A percentile compares a stretch with the other conserved stretches of the same genome.
phyloP scores from a whole-genome alignment of 2,797 vertebrate species.

The Spinibarbus caldwelli region DNA sequence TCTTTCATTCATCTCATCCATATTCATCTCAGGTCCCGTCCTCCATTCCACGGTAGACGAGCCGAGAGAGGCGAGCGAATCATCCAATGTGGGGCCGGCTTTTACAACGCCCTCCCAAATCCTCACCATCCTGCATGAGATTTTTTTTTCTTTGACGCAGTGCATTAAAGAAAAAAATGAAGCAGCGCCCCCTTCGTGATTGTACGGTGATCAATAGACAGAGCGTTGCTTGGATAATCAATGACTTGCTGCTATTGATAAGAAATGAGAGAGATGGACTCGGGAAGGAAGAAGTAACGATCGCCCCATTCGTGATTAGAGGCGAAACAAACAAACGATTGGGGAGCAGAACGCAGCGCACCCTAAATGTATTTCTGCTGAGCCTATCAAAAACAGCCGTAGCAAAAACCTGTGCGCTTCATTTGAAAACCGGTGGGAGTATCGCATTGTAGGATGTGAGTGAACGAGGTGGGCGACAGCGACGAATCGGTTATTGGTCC shows the following conservation, averaged over 20 bases:
- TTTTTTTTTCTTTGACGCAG: conserved; percentile 78
- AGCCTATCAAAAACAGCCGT: conserved; percentile 30
- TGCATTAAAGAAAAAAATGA: conserved; percentile 66
- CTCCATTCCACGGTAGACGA: conserved; percentile 70
- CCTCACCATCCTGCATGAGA: conserved; percentile 68
- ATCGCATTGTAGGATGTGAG: conserved; percentile 42
- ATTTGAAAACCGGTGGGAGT: conserved; percentile 40
- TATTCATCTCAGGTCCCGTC: conserved; percentile 73
- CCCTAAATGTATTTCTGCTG: conserved; percentile 28
- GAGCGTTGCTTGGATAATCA: conserved; percentile 64
- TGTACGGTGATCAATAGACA: conserved; percentile 65
- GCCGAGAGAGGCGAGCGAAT: conserved; percentile 63
- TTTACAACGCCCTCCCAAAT: conserved; percentile 66
- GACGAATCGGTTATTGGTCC: conserved; percentile 55
- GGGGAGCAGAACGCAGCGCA: conserved; percentile 41
- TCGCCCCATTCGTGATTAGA: conserved; percentile 61
- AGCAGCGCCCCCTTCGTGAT: conserved; percentile 63
- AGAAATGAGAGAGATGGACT: conserved; percentile 47
- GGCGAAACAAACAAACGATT: conserved; percentile 67
- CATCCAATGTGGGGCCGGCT: conserved; percentile 70
- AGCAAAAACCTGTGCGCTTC: conserved; percentile 37
- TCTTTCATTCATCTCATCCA: conserved; percentile 78
- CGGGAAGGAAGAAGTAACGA: conserved; percentile 37
- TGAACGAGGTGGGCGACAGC: conserved; percentile 41
- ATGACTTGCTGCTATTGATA: conserved; percentile 62